A percentile compares a stretch with the other conserved stretches of the same genome.
Conservation (phyloP, 2,113 vertebrate genomes). For the Emydura subglobosa region DNA sequence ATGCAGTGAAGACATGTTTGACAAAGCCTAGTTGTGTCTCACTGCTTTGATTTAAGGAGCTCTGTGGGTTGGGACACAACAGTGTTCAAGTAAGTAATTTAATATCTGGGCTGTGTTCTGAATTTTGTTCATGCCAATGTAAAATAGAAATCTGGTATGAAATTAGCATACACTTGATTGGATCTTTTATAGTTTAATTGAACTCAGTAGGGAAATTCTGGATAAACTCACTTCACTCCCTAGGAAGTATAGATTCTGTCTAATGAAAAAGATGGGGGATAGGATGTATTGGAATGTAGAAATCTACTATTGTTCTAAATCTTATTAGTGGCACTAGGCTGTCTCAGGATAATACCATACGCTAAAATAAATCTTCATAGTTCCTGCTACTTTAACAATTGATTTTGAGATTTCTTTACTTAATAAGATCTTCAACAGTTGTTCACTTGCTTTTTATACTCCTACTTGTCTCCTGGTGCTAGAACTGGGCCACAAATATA, state of each 20-base stretch:
- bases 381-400: too few relatives aligned
- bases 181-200: not conserved
- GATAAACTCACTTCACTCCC: not conserved
- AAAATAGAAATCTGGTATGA: not conserved
- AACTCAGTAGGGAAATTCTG: not conserved
- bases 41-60: not conserved
- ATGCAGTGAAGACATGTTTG: not conserved
- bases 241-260: not conserved
- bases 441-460: too few relatives aligned
- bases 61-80: not conserved
- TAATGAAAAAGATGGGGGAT: not conserved
- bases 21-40: not conserved
- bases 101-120: not conserved
- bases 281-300: not conserved
- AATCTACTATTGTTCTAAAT: not conserved
- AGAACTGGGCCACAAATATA: too few relatives aligned
- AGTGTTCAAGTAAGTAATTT: not conserved
- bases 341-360: too few relatives aligned
- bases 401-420: too few relatives aligned
- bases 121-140: not conserved
- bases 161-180: not conserved
- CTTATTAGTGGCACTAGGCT: too few relatives aligned
- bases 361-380: too few relatives aligned
- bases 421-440: too few relatives aligned
- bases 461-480: too few relatives aligned